Base-by-base conservation (phyloP, 1,140 invertebrate genomes). In the Ganaspis sp. region DNA sequence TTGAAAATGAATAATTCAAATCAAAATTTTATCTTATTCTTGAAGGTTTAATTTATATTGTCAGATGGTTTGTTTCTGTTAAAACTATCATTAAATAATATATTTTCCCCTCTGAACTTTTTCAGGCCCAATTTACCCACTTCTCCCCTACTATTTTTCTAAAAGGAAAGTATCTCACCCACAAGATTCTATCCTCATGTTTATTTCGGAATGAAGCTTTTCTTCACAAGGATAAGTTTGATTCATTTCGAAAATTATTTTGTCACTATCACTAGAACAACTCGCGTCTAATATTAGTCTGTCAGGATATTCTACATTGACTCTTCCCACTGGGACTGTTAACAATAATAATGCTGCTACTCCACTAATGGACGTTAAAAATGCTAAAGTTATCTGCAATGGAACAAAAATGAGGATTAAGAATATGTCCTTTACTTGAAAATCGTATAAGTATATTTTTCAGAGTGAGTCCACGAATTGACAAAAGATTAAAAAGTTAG, bases 291-390 rank as follows among this genome's bases (percentile, higher is more conserved):
- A 90, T 54, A 94, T 92, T n/a, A 94, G 90, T 12, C 90, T 87
- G 1, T 93, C 87, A 8, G 95, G 95, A 81, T 93, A 94, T 9
- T 92, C 92, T 8, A 95, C 87, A 1, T 92, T 94, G 72, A 95
- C 91, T 77, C 95, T 92, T n/a, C 94, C 95, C 1, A 95, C 93
- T 2, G 95, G 95, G 6, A 96, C 94, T 15, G 94, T 88, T 9
- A 96, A 90, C 69, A 96, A 88, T 5, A 95, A 87, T 23, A 96
- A 89, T 0, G 95, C 94, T 15, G 94, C 94, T 0, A 88, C 88
- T 11, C 95, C 95, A 26, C 94, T 95, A 21, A 95, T 84, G 12
- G 92, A 92, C 45, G 95, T 95, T 71, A 95, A 94, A 37, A 95
- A 76, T 12, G 95, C 93, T 77, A 96, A 84, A 45, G 96, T 85